A percentile compares a stretch with the other conserved stretches of the same genome.
These are phyloP conservation scores for Chaetops frenatus DNA, from an alignment of 2,113 vertebrate species.

Conservation along the genomic window DNA sequence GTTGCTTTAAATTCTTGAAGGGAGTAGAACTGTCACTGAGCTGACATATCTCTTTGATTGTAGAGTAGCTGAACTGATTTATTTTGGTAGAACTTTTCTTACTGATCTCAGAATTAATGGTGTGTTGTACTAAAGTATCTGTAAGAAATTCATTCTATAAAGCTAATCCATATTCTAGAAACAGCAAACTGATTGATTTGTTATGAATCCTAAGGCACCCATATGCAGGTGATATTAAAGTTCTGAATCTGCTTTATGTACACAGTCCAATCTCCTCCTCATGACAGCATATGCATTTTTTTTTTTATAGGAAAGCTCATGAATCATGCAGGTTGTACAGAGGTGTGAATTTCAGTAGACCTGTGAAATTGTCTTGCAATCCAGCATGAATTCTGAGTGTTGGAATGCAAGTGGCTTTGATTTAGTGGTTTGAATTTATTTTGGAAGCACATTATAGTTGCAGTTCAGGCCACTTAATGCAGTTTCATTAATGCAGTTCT, in stretches of 20 bases:
- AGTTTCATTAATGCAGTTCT: background rate
- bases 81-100: background rate
- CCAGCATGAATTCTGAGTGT: background rate
- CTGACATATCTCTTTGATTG: background rate
- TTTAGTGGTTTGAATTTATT: background rate
- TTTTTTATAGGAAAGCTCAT: background rate
- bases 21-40: background rate
- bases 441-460: background rate
- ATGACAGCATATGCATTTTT: background rate
- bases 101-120: background rate
- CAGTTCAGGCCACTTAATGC: background rate
- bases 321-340: background rate
- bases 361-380: background rate
- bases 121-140: background rate
- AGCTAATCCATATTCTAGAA: background rate
- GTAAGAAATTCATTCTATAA: background rate
- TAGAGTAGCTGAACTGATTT: background rate
- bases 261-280: background rate
- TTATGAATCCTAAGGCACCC: background rate
- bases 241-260: background rate
- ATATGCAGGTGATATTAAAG: background rate
- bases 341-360: background rate
- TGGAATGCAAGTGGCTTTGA: background rate
- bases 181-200: background rate
- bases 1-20: background rate